phyloP scores from a whole-genome alignment of 2,888 invertebrate genomes.

The Papilio protenor region DNA sequence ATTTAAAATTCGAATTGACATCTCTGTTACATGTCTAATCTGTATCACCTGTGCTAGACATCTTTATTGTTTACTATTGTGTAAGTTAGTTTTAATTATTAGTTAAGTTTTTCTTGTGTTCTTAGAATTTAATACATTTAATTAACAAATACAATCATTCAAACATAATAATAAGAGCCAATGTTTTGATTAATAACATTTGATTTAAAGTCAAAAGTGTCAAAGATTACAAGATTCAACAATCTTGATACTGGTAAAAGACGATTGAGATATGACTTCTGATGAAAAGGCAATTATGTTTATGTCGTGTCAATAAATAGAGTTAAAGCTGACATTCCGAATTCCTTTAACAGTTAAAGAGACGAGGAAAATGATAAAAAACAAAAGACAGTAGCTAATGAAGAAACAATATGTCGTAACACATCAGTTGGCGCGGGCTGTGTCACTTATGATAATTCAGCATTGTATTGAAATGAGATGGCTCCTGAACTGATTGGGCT shows the following conservation, averaged over 20 bases:
- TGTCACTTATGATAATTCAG: constrained; percentile 47
- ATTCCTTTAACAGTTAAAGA: neutral
- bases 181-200: neutral
- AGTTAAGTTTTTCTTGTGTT: neutral
- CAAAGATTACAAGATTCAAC: neutral
- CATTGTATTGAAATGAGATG: constrained; percentile 52
- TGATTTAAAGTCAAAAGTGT: neutral
- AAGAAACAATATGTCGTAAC: constrained; percentile 22
- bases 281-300: neutral
- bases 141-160: neutral
- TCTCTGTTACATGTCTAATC: neutral
- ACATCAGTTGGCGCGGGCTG: constrained; percentile 12
- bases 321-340: neutral
- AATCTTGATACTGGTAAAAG: neutral
- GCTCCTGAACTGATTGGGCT: constrained; percentile 41
- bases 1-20: neutral
- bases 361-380: neutral
- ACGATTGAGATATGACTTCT: neutral
- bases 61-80: constrained; percentile 21
- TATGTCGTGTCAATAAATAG: neutral
- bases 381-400: constrained; percentile 2
- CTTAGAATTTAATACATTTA: neutral
- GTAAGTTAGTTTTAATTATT: neutral
- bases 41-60: constrained; percentile 14
- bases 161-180: neutral